Evolutionary conservation across 2,888 invertebrate species (phyloP), one percentile per base, ranked within the genome.

Genomic region (Rotaria macrura): DNA sequence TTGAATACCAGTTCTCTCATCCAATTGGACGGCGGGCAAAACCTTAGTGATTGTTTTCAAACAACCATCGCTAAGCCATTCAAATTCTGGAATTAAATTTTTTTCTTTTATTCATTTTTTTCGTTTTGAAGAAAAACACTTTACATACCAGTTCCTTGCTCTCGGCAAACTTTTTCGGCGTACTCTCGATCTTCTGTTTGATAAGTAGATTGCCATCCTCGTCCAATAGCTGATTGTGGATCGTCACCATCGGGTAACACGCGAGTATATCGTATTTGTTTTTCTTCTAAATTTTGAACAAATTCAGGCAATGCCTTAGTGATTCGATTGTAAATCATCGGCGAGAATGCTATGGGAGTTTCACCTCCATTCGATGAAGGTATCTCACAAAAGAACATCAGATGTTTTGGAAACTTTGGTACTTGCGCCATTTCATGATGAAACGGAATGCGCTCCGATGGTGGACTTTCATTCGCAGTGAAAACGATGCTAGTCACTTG

Each of bases 401-500:
- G 85, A 17, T 87, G 87, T 9, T 85, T 87, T 2, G 89, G 89
- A 85, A 87, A 89, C 14, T 88, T 88, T 0, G 88, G 89, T 1
- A 88, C 89, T 85, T 89, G 89, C 4, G 89, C 89, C 89, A 89
- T 89, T 84, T 89, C 89, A 85, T 89, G 89, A 84, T 89, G 89
- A 85, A 89, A 89, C 0, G 88, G 88, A 34, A 89, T 89, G 17
- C 87, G 88, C 47, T 88, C 86, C n/a, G 88, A 88, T 9, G 89
- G 89, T 14, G 89, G 89, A 2, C 89, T 87, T 87, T 89, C 89
- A 83, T 89, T 89, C 17, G 89, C 87, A 2, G 89, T 89, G 85
- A 88, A 89, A 12, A 89, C 89, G 57, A 88, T 87, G 14, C 88
- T 88, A 1, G 87, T 87, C 29, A 89, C 87, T 14, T 87, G 54